Evolutionary conservation across 1,140 invertebrate genomes (phyloP).

Genomic region (Heliothis virescens): DNA sequence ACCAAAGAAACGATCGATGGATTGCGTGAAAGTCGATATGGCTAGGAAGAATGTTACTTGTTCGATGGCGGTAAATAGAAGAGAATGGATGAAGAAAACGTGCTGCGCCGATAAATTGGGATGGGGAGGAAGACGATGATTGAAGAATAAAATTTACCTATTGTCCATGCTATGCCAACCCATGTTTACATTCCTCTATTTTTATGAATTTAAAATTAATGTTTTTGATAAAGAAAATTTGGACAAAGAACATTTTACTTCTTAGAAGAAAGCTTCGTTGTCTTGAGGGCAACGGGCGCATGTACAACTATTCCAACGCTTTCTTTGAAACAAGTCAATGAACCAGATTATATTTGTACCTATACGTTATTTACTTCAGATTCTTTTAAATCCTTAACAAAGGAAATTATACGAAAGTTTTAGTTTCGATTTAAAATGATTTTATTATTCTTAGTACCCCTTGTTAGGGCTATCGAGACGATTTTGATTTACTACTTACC

Average conservation of each 20-base stretch:
- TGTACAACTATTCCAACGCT: background rate
- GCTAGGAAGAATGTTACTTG: too few species aligned
- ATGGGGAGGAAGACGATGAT: too few species aligned
- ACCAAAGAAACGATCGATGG: too few species aligned
- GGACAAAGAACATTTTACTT: background rate
- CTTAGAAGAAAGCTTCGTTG: constrained; percentile 5
- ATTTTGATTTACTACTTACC: too few species aligned
- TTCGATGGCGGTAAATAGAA: too few species aligned
- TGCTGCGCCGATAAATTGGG: too few species aligned
- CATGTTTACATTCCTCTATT: background rate
- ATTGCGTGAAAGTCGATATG: too few species aligned
- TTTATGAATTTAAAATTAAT: constrained; percentile 3
- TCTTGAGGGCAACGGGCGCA: constrained; percentile 3
- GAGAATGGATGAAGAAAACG: too few species aligned
- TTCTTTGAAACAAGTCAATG: constrained; percentile 26
- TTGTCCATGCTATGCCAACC: background rate
- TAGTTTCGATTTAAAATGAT: too few species aligned
- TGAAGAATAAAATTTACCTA: background rate
- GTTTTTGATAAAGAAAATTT: background rate
- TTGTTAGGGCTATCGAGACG: too few species aligned
- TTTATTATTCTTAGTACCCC: too few species aligned
- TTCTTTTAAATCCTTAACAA: constrained; percentile 1
- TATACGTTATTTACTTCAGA: background rate
- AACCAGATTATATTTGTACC: constrained; percentile 24
- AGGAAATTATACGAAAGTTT: background rate